Evolutionary conservation across 2,797 vertebrate genomes (phyloP).

Genomic region (Ficedula albicollis): DNA sequence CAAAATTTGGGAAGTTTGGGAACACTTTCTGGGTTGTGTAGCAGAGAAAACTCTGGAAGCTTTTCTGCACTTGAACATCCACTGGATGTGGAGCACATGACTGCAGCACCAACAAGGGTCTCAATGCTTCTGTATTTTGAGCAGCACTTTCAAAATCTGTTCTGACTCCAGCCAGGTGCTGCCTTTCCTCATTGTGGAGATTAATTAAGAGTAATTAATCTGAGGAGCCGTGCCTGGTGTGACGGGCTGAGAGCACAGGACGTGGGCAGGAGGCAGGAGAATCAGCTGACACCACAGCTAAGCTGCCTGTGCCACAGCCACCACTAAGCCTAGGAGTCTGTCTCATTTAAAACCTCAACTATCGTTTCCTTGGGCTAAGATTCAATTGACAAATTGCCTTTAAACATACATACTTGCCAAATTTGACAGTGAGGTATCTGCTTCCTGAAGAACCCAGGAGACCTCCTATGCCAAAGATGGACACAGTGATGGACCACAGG

Average conservation of each 20-base stretch:
- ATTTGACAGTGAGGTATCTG: constrained; percentile 85
- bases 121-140: neutral
- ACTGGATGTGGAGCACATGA: neutral
- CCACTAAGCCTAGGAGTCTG: neutral
- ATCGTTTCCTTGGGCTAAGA: neutral
- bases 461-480: constrained; percentile 88
- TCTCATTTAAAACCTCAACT: neutral
- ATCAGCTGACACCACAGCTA: neutral
- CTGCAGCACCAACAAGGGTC: neutral
- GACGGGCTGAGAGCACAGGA: neutral
- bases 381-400: neutral
- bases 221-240: neutral
- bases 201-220: neutral
- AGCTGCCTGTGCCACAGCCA: neutral
- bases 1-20: neutral
- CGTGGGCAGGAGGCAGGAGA: neutral
- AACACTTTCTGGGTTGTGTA: neutral
- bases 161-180: neutral
- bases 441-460: constrained; percentile 85
- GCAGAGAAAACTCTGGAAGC: neutral
- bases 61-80: neutral
- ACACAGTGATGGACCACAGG: constrained; percentile 89
- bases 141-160: neutral
- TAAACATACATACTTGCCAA: constrained; percentile 83
- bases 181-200: neutral